Evolutionary conservation across 2,888 invertebrate genomes (phyloP), one percentile per base, ranked within the genome.

Genomic region (Sicus ferrugineus): DNA sequence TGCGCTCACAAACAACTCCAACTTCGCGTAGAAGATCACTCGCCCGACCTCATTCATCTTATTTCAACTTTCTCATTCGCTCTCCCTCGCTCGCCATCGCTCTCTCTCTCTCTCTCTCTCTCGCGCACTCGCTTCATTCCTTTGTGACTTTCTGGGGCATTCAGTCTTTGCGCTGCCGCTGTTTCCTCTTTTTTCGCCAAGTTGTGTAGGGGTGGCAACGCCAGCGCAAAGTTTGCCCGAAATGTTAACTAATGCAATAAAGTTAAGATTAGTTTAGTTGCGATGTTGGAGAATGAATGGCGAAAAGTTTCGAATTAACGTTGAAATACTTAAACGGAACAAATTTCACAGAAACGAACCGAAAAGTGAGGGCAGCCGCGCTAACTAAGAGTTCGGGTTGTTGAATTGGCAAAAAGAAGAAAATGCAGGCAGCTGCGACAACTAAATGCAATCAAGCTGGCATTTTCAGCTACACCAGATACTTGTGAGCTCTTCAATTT

Each of bases 271-370:
- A 66, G 56, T 56, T 54, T 42, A 42, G 66, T 66, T 66, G 56
- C 42, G 58, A 66, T 66, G 66, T 66, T 66, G 34, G 31, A 64
- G 28, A 52, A 64, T 64, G 52, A 52, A 64, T 64, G 64, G 19
- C 46, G 52, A 64, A 64, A 64, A 64, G 64, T 64, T 64, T 64
- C 52, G 64, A 64, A 64, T 64, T 64, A 50, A 64, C 34, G 52
- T 50, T 64, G 21, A 50, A 61, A 42, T 61, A 61, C 42, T 61
- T 61, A 61, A 61, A 38, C 16, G 11, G 61, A 16, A 61, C 21
- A 34, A 61, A 61, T 42, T 23, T 11, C 19, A 19, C 42, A 38
- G 26, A 23, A 19, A 6, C 3, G 14, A 3, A 30, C 2, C 3
- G 23, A 19, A 19, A 1, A 16, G 21, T 19, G 7, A 11, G 3